phyloP scores from a whole-genome alignment of 2,888 invertebrate genomes.

The Portevinia maculata region DNA sequence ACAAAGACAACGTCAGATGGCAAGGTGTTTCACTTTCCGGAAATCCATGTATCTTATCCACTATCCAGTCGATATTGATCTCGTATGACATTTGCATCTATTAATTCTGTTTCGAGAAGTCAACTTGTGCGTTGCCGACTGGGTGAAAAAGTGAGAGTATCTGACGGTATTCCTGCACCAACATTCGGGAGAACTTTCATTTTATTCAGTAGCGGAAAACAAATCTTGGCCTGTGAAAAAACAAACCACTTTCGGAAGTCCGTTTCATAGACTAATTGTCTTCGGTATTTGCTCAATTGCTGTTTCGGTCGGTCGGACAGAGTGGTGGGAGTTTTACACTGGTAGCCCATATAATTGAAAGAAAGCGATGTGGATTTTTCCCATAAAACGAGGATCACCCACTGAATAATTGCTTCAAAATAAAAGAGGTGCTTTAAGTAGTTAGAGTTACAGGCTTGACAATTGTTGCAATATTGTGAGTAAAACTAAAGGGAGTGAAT shows the following conservation, averaged over 20 bases:
- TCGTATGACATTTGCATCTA: background rate
- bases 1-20: too few relatives aligned
- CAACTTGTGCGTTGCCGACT: constrained; percentile 11
- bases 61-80: constrained; percentile 19
- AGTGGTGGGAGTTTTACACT: too few relatives aligned
- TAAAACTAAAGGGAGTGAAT: too few relatives aligned
- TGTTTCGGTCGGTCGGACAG: too few relatives aligned
- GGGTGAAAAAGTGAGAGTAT: constrained; percentile 33
- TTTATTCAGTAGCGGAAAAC: background rate
- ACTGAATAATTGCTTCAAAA: too few relatives aligned
- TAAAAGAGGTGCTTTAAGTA: too few relatives aligned
- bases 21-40: background rate
- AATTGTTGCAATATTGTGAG: too few relatives aligned
- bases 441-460: too few relatives aligned
- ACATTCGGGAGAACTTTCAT: constrained; percentile 21
- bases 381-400: too few relatives aligned
- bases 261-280: constrained; percentile 21
- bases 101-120: constrained; percentile 19
- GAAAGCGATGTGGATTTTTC: too few relatives aligned
- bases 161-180: constrained; percentile 1
- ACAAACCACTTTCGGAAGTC: constrained; percentile 9
- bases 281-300: background rate
- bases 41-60: constrained; percentile 20
- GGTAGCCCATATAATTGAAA: too few relatives aligned
- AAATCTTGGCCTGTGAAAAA: background rate